A percentile compares a stretch with the other conserved stretches of the same genome.
Evolutionary conservation across 2,797 vertebrate species (phyloP).

Genomic region (Uromys caudimaculatus): DNA sequence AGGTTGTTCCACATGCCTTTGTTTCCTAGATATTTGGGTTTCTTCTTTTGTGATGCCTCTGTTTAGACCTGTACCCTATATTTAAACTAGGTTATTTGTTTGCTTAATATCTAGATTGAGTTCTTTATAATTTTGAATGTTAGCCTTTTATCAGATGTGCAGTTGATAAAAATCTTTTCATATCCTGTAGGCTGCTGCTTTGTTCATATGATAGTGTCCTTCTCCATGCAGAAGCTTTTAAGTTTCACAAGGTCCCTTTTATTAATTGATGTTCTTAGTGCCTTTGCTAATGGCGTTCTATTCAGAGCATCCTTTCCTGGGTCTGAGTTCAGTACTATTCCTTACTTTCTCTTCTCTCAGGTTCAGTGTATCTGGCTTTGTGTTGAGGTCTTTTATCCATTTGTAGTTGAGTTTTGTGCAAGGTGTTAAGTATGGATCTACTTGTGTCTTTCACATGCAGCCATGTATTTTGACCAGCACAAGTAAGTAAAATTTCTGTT

Average conservation of each 20-base stretch:
- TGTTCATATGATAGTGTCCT: not conserved
- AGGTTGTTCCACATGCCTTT: not conserved
- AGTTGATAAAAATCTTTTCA: not conserved
- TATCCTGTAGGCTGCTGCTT: not conserved
- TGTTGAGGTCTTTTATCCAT: not conserved
- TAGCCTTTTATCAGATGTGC: not conserved
- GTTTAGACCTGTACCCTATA: not conserved
- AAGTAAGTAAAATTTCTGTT: not conserved
- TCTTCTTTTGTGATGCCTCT: not conserved
- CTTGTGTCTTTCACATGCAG: not conserved
- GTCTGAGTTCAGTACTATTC: not conserved
- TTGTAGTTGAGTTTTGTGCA: not conserved
- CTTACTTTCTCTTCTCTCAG: not conserved
- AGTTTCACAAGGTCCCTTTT: too few species aligned
- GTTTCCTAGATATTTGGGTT: not conserved
- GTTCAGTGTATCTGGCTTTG: not conserved
- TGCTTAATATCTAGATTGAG: not conserved
- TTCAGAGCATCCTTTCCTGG: too few species aligned
- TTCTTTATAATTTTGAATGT: not conserved
- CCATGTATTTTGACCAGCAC: not conserved
- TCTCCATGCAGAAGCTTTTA: too few species aligned
- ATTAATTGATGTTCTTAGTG: too few species aligned
- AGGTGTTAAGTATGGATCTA: not conserved
- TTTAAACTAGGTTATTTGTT: not conserved
- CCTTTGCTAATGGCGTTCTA: too few species aligned